These are phyloP conservation scores for Agrochola macilenta DNA, from an alignment of 2,888 invertebrate species.

Conservation along the genomic window DNA sequence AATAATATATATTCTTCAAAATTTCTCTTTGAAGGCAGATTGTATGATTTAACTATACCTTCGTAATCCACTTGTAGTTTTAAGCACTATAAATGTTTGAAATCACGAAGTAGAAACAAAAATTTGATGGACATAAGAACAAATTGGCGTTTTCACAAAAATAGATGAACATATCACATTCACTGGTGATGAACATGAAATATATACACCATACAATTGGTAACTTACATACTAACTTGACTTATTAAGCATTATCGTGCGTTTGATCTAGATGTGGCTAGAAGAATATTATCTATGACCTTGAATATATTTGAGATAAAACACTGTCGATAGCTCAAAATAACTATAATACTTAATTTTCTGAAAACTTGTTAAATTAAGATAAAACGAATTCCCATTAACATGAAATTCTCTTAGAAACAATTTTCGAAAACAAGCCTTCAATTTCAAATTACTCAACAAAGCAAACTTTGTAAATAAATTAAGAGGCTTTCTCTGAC, in stretches of 20 bases:
- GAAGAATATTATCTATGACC: conserved; percentile 68
- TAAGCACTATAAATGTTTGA: conserved; percentile 75
- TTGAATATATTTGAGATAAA: neutral
- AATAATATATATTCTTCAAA: conserved; percentile 51
- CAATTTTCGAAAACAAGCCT: conserved; percentile 23
- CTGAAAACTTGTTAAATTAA: neutral
- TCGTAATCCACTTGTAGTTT: conserved; percentile 69
- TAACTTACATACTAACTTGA: conserved; percentile 68
- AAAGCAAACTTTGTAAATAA: conserved; percentile 37
- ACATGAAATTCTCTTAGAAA: conserved; percentile 7
- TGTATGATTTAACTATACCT: conserved; percentile 51
- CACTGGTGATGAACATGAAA: conserved; percentile 65
- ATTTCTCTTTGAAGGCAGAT: conserved; percentile 58
- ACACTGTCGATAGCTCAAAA: neutral
- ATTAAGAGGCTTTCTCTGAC: conserved; percentile 14
- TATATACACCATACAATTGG: conserved; percentile 60
- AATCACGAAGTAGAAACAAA: conserved; percentile 73
- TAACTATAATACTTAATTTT: neutral
- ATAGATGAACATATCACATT: conserved; percentile 67
- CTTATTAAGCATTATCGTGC: conserved; percentile 64
- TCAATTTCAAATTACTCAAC: conserved; percentile 13
- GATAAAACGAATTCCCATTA: neutral
- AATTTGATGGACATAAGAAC: conserved; percentile 57
- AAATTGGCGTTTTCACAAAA: conserved; percentile 72
- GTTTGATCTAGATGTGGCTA: conserved; percentile 65